Evolutionary conservation across 2,888 invertebrate species (phyloP), one percentile per base, ranked within the genome.

Genomic region (Pammene aurita): DNA sequence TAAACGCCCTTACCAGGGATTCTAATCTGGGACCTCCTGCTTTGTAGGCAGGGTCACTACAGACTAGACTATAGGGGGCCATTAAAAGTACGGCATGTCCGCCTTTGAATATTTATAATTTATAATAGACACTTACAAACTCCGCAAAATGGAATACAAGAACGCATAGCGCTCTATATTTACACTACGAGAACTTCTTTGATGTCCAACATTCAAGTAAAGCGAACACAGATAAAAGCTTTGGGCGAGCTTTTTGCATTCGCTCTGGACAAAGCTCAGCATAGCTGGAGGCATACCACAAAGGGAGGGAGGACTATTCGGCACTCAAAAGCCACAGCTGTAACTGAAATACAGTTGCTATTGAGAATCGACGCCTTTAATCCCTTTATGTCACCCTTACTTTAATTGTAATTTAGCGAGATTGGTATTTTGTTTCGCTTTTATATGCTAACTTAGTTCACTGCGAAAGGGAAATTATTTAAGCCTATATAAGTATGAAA

Each of bases 161-260:
- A 46, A 48, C 35, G 46, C 35, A 61, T 35, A 13, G 13, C 50
- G 18, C 48, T 52, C 26, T 34, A 54, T n/a, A 54, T 38, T 50
- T 61, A 61, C 60, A 35, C 46, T 61, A 46, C 11, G 46, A 60
- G 48, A 50, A 35, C 11, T 61, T 61, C 61, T 61, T 61, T 61
- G 61, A 61, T 50, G 61, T 61, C 38, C 13, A 48, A 61, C 61
- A 50, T 61, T 61, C 61, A 61, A 48, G 34, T 58, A 58, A 44
- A 58, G 50, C 48, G 38, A 34, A 38, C 50, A 38, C 48, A 50
- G 48, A 61, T 61, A 61, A 61, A 61, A 61, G 61, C 61, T 48
- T 54, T 11, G 16, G 48, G 10, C 58, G 26, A 44, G 58, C 58
- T 58, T 58, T 61, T 61, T 61, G 48, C 35, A 16, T 61, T 41